These are phyloP conservation scores for Aspidiotus rigidus DNA, from an alignment of 2,888 invertebrate genomes.

Conservation along the genomic window DNA sequence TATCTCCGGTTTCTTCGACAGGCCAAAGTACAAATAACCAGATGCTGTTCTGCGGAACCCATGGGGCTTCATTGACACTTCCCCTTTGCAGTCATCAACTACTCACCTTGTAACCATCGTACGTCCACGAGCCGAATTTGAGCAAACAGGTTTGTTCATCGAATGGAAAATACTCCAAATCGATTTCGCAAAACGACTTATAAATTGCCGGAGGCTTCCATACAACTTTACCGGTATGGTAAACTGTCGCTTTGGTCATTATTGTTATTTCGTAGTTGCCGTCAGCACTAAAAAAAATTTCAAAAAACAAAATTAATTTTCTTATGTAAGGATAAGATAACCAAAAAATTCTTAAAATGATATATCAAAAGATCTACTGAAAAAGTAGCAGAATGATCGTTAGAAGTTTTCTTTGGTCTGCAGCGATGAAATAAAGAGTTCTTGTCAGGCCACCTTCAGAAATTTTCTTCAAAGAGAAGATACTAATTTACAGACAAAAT, in stretches of 20 bases:
- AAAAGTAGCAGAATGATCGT: no score
- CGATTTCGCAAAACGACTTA: constrained; percentile 93
- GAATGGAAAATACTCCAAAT: constrained; percentile 90
- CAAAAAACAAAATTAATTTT: background rate
- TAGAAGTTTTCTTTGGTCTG: no score
- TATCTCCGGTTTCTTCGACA: no score
- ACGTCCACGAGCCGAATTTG: constrained; percentile 93
- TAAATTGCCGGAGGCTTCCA: constrained; percentile 99
- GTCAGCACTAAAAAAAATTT: constrained; percentile 64
- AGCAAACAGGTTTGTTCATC: constrained; percentile 91
- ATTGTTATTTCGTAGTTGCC: constrained; percentile 97
- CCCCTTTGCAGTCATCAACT: no score
- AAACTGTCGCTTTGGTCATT: constrained; percentile 93
- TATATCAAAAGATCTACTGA: background rate
- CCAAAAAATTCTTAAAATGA: background rate
- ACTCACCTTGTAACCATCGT: constrained; percentile 81
- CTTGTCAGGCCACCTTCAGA: no score
- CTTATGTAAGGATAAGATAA: background rate
- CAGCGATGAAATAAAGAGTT: no score
- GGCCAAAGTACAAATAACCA: background rate
- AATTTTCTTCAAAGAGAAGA: no score
- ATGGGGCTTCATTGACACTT: no score
- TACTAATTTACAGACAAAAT: no score
- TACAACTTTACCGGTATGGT: constrained; percentile 83
- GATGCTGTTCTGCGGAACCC: background rate